phyloP scores from a whole-genome alignment of 2,888 invertebrate genomes.

The Ectobius pallidus region DNA sequence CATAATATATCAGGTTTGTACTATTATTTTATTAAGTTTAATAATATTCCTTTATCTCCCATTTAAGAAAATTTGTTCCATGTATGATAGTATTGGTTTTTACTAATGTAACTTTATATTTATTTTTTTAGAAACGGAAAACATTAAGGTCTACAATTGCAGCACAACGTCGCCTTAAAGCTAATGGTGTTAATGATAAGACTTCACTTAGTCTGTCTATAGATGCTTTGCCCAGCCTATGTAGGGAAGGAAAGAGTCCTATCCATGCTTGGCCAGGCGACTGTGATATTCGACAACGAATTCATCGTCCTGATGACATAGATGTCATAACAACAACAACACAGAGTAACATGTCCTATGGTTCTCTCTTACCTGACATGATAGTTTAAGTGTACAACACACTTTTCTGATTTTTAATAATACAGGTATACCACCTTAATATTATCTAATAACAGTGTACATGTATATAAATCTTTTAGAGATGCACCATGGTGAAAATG shows the following conservation, averaged over 20 bases:
- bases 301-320: constrained; percentile 38
- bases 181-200: constrained; percentile 80
- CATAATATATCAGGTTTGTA: too few species aligned
- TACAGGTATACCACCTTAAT: too few species aligned
- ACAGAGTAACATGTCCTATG: constrained; percentile 34
- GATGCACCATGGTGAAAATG: too few species aligned
- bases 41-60: too few species aligned
- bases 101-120: too few species aligned
- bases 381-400: too few species aligned
- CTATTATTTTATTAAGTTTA: too few species aligned
- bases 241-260: constrained; percentile 59
- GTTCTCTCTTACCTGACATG: constrained; percentile 40
- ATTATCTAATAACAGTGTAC: too few species aligned
- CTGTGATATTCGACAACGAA: constrained; percentile 62
- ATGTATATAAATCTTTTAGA: too few species aligned
- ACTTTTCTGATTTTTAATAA: too few species aligned
- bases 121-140: constrained; percentile 81
- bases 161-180: constrained; percentile 77
- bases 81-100: too few species aligned
- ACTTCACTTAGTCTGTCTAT: constrained; percentile 82
- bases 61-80: too few species aligned
- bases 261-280: constrained; percentile 72
- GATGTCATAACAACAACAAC: constrained; percentile 36
- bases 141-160: constrained; percentile 80
- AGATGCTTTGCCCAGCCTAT: constrained; percentile 62